Percentiles rank a stretch among this genome's conserved stretches.
Evolutionary conservation across 2,888 invertebrate genomes (phyloP).

Genomic region (Pegoplata infirma): DNA sequence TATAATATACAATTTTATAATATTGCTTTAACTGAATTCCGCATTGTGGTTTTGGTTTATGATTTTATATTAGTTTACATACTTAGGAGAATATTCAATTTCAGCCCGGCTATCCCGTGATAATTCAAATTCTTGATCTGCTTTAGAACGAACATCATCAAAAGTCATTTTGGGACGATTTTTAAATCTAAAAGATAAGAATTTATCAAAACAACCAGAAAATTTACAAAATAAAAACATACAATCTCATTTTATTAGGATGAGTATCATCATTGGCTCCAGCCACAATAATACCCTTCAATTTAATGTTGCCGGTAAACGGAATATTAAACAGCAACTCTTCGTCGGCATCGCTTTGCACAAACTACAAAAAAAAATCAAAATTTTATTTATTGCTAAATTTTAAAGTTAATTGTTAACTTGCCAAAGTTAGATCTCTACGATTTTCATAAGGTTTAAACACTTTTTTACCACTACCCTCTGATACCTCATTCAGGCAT

Average conservation of each 20-base stretch:
- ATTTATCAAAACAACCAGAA: not conserved
- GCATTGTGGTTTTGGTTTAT: too few relatives aligned
- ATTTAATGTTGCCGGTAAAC: slow-evolving; percentile 95
- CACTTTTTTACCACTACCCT: slow-evolving; percentile 91
- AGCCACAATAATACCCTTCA: slow-evolving; percentile 94
- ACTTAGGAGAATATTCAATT: slow-evolving; percentile 95
- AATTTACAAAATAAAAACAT: slow-evolving; percentile 76
- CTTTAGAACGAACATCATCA: slow-evolving; percentile 86
- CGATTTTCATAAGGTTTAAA: slow-evolving; percentile 96
- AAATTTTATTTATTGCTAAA: not conserved
- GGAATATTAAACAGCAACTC: slow-evolving; percentile 98
- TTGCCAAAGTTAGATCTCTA: slow-evolving; percentile 86
- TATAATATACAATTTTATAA: too few relatives aligned
- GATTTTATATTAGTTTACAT: too few relatives aligned
- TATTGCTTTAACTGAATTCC: too few relatives aligned
- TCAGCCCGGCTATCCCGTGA: slow-evolving; percentile 87
- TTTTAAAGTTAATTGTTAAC: not conserved
- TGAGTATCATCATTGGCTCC: slow-evolving; percentile 93
- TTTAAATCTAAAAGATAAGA: slow-evolving; percentile 83
- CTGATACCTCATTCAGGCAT: slow-evolving; percentile 92
- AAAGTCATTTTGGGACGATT: slow-evolving; percentile 97
- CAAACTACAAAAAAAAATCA: slow-evolving; percentile 82
- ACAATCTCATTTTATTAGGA: slow-evolving; percentile 93
- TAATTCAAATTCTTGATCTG: slow-evolving; percentile 95
- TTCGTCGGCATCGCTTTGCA: slow-evolving; percentile 97